Base-by-base conservation (phyloP, 2,113 vertebrate species). In the Labrus mixtus region DNA sequence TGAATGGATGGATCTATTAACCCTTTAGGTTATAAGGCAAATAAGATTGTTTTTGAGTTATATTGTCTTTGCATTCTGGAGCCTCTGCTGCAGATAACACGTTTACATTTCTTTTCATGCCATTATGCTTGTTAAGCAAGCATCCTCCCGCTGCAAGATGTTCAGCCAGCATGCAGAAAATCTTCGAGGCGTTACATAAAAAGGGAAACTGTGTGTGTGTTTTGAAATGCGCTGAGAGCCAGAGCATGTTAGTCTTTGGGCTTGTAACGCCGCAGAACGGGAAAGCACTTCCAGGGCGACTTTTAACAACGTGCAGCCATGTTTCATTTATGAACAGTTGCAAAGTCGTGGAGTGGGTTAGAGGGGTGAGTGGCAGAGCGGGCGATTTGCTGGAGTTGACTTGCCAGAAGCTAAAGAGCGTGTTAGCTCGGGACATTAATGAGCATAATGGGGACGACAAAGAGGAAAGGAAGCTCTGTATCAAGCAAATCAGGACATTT, bases 281-380 rank as follows among this genome's bases (percentile, higher is more conserved):
- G 56, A 48, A 17, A 85, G 76, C 63, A 71, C 75, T 87, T 68
- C 63, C 13, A 72, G 17, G 46, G 60, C 37, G 81, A 78, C 54
- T 88, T 74, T 85, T 62, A 85, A 68, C 69, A 79, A 61, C 46
- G 3, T 36, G 19, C 46, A 15, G 8, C 46, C 1, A 90, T 90
- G 84, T 82, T 89, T 89, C 56, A 85, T 91, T 91, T 79, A 91
- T 89, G 83, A 91, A 45, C 33, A 15, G 23, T 2, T 2, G 4
- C 61, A 43, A 10, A 45, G 36, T 22, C 37, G 3, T 1, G 9
- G 37, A 58, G 15, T 41, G 39, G 10, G 39, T 22, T 19, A 64
- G 56, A 65, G 60, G 60, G 46, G 46, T 20, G 10, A 20, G 61
- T 41, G 45, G 76, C 63, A 41, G 68, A 65, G 73, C 62, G 53